Evolutionary conservation across 1,140 invertebrate species (phyloP).

Genomic region (Phthorimaea operculella): DNA sequence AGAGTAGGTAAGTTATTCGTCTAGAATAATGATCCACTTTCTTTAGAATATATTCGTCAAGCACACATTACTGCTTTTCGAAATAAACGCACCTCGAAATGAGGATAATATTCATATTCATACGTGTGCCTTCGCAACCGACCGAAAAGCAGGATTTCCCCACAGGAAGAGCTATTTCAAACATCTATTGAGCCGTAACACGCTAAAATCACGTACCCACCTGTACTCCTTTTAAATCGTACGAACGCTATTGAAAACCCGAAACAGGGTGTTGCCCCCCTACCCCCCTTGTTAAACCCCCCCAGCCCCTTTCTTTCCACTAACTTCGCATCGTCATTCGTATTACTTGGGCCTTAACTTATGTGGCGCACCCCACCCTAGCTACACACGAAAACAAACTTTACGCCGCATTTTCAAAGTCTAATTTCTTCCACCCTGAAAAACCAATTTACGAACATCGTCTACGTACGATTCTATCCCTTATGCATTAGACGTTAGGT

Average conservation of each 20-base stretch:
- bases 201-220: conserved; percentile 11
- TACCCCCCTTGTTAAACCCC: conserved; percentile 51
- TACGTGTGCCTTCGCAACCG: too few species aligned
- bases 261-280: conserved; percentile 49
- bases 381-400: conserved; percentile 18
- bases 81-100: too few species aligned
- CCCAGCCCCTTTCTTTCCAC: conserved; percentile 52
- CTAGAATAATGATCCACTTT: too few species aligned
- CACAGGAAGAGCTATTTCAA: too few species aligned
- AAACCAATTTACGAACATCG: conserved; percentile 54
- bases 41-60: too few species aligned
- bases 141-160: too few species aligned
- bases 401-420: conserved; percentile 16
- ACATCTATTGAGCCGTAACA: too few species aligned
- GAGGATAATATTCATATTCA: too few species aligned
- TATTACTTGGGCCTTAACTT: conserved; percentile 66
- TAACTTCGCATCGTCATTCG: conserved; percentile 64
- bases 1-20: too few species aligned
- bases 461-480: conserved; percentile 26
- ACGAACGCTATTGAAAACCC: conserved; percentile 62
- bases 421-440: conserved; percentile 22
- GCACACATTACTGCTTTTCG: too few species aligned
- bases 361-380: conserved; percentile 40
- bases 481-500: conserved; percentile 18
- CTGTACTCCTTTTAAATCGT: conserved; percentile 56